These are phyloP conservation scores for Drosophila sp. DNA, from an alignment of 1,140 invertebrate species.

Conservation along the genomic window DNA sequence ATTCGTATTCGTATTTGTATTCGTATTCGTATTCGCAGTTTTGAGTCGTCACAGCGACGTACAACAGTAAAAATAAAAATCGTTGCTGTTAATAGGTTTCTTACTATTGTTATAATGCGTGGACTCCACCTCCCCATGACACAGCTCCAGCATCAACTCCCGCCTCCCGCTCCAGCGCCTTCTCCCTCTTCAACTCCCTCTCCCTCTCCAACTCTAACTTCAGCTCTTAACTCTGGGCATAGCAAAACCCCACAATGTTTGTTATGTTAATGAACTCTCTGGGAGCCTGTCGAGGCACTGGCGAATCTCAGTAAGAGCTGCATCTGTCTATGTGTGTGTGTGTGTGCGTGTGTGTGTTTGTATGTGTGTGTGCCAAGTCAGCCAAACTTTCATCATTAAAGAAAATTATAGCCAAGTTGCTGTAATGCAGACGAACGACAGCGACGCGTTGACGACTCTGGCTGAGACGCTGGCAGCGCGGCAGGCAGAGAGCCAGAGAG, in stretches of 20 bases:
- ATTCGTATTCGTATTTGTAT: not conserved
- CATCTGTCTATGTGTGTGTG: not conserved
- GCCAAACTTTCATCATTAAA: slow-evolving; percentile 83
- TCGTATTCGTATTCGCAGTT: slow-evolving; percentile 12
- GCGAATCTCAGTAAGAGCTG: slow-evolving; percentile 27
- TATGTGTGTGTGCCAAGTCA: slow-evolving; percentile 34
- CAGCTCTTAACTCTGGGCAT: slow-evolving; percentile 34
- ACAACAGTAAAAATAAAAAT: slow-evolving; percentile 76
- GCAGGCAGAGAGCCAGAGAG: not conserved
- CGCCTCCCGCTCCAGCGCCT: not conserved
- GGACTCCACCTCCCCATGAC: slow-evolving; percentile 62
- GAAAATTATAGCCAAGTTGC: slow-evolving; percentile 81
- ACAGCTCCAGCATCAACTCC: slow-evolving; percentile 27
- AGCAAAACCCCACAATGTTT: slow-evolving; percentile 69
- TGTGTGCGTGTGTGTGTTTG: not conserved
- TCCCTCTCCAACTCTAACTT: slow-evolving; percentile 14
- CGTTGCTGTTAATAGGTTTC: slow-evolving; percentile 79
- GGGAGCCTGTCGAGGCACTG: slow-evolving; percentile 27
- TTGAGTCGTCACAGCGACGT: slow-evolving; percentile 33
- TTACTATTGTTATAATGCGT: slow-evolving; percentile 83
- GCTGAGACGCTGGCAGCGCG: slow-evolving; percentile 8
- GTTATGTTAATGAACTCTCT: slow-evolving; percentile 82
- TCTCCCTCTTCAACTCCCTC: not conserved
- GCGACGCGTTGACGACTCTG: slow-evolving; percentile 27
- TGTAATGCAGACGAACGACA: slow-evolving; percentile 62